phyloP scores from a whole-genome alignment of 2,888 invertebrate species.

The Spilosoma lubricipeda region DNA sequence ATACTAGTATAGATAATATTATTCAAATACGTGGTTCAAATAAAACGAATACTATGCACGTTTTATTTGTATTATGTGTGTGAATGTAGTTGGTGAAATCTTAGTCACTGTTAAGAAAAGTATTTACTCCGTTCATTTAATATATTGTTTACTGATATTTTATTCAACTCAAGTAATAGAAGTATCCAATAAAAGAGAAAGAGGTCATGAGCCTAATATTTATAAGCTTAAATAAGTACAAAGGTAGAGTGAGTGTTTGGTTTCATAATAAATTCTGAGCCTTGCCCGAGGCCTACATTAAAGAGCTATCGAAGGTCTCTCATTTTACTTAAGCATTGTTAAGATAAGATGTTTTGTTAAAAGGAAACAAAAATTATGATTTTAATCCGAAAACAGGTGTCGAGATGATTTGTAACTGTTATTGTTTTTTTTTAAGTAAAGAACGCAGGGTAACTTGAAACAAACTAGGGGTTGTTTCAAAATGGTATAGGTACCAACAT shows the following conservation, averaged over 20 bases:
- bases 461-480: too few species aligned
- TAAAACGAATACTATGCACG: too few species aligned
- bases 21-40: too few species aligned
- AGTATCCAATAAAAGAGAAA: neutral
- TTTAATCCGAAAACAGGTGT: neutral
- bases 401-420: neutral
- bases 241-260: neutral
- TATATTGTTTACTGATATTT: too few species aligned
- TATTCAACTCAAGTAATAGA: too few species aligned
- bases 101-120: too few species aligned
- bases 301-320: constrained; percentile 10
- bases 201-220: neutral
- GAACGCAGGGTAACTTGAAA: too few species aligned
- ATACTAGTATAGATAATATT: too few species aligned
- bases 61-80: too few species aligned
- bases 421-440: neutral
- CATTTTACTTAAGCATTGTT: neutral
- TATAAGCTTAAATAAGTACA: constrained; percentile 1
- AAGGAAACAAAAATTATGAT: neutral
- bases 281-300: constrained; percentile 11
- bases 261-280: constrained; percentile 5
- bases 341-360: neutral
- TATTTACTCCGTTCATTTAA: too few species aligned
- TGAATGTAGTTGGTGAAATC: too few species aligned
- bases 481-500: too few species aligned